Conservation (phyloP, 2,888 invertebrate species). For the Phaonia tiefii region DNA sequence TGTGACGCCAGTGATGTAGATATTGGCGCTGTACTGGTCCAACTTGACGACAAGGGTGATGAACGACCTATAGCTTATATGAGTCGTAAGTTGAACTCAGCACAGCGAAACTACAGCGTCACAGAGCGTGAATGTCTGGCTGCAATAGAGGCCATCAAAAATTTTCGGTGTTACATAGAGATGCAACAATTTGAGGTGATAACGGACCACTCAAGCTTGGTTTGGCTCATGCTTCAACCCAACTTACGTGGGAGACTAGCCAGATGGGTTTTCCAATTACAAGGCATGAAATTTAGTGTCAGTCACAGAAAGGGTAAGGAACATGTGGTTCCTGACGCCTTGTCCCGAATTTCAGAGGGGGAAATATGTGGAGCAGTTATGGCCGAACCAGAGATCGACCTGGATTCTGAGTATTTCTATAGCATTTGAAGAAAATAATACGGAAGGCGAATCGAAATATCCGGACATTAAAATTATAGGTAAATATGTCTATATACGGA, state of each 20-base stretch:
- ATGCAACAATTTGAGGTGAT: too few species aligned
- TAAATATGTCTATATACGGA: conserved; percentile 5
- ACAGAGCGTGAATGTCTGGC: too few species aligned
- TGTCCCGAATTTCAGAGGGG: not conserved
- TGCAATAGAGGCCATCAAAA: too few species aligned
- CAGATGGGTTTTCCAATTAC: conserved; percentile 2
- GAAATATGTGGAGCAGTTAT: not conserved
- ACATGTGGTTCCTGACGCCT: not conserved
- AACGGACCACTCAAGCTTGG: too few species aligned
- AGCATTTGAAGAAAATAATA: not conserved
- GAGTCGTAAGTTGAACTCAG: too few species aligned
- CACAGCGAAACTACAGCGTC: too few species aligned
- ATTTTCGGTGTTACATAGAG: too few species aligned
- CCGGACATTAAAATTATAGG: conserved; percentile 6
- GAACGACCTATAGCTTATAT: too few species aligned
- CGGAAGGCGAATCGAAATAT: not conserved
- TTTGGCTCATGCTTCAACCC: not conserved
- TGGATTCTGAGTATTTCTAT: not conserved
- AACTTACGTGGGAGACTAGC: not conserved
- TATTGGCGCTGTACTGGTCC: too few species aligned
- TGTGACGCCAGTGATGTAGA: too few species aligned
- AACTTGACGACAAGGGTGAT: too few species aligned
- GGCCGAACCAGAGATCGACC: not conserved
- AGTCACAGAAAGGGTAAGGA: not conserved
- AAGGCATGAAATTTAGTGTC: not conserved